Conservation (phyloP, 2,797 vertebrate species). For the Pithecia hirsuta region DNA sequence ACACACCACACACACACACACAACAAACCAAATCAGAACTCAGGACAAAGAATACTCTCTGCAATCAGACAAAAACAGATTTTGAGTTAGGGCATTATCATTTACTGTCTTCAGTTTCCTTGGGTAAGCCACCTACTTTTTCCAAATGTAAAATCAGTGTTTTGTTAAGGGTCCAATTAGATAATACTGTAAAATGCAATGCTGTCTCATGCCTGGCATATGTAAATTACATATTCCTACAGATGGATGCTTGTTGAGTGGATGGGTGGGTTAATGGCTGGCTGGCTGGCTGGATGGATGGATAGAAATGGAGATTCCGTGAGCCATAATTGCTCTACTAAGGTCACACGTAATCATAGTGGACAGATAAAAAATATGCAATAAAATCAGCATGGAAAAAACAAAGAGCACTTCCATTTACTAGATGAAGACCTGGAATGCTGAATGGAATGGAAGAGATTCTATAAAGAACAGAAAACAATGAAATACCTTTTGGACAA, state of each 20-base stretch:
- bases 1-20: not conserved
- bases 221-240: not conserved
- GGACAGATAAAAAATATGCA: not conserved
- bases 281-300: too few relatives aligned
- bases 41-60: not conserved
- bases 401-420: not conserved
- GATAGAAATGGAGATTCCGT: not conserved
- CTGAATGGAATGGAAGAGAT: not conserved
- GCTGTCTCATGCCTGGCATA: not conserved
- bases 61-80: not conserved
- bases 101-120: not conserved
- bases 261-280: not conserved
- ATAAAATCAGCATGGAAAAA: not conserved
- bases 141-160: not conserved
- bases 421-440: not conserved
- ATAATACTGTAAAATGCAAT: not conserved
- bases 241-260: not conserved
- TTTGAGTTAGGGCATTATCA: not conserved
- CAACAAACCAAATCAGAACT: not conserved
- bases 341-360: not conserved
- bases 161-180: not conserved
- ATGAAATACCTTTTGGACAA: not conserved
- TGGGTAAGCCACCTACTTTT: not conserved
- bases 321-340: not conserved
- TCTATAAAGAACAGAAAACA: not conserved